Base-by-base conservation (phyloP, 2,113 vertebrate genomes). In the Kryptolebias marmoratus region DNA sequence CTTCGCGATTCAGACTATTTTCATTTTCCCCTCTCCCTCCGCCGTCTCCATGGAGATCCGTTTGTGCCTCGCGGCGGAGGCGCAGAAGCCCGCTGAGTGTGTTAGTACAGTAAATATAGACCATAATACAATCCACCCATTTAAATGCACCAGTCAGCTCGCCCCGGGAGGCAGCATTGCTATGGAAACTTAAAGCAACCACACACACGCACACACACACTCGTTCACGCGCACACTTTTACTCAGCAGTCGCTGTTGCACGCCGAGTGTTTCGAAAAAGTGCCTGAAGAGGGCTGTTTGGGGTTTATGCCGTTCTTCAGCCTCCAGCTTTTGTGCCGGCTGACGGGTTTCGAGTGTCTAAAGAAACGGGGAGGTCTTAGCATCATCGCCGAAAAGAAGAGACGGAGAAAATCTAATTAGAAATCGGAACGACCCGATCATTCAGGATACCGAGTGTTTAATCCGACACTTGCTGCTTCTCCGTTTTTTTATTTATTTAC, bases 61-160 rank as follows among this genome's bases (percentile, higher is more conserved):
- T 61, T 65, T 86, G 81, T 81, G 73, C 79, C 84, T 81, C 71
- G 71, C 79, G 79, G 73, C 67, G 77, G 66, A 77, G 66, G 70
- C 79, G 82, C 82, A 89, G 84, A 84, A 67, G 70, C 87, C 85
- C 48, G 59, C 82, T 74, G 77, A 87, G 83, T 83, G 81, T 87
- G 87, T 90, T 90, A 70, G 73, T 86, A 86, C 83, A 82, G 87
- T 86, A 90, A 89, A 88, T 87, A 87, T 83, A 90, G 86, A 79
- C 86, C 79, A 76, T 85, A 88, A 89, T 87, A 87, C 73, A 79
- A 87, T 90, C 80, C 76, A 75, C 73, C 77, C 77, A 64, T 63
- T 81, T 65, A 84, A 73, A 77, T 76, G 81, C 84, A 75, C 66
- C 22, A 53, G 77, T 78, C 81, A 66, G 61, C 68, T 82, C 86